Percentiles rank a stretch among this genome's conserved stretches.
phyloP scores from a whole-genome alignment of 2,888 invertebrate species.

The Pyrocoelia pectoralis region DNA sequence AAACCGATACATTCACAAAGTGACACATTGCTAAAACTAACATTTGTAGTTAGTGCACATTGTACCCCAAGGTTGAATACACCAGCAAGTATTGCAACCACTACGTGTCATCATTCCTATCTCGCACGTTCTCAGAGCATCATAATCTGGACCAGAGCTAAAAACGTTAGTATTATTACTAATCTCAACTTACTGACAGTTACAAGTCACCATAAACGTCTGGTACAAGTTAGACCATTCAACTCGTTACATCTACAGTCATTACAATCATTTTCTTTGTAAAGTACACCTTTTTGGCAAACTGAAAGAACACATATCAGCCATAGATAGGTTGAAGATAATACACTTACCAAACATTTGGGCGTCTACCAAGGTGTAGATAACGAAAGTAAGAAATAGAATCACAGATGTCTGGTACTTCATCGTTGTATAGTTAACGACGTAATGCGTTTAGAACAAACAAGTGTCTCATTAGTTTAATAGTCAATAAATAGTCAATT shows the following conservation, averaged over 20 bases:
- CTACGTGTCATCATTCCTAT: constrained; percentile 4
- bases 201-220: not conserved
- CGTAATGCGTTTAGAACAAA: too few species aligned
- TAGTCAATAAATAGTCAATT: too few species aligned
- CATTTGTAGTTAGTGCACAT: constrained; percentile 16
- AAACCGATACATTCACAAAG: too few species aligned
- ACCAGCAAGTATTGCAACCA: constrained; percentile 13
- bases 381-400: too few species aligned
- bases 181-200: not conserved
- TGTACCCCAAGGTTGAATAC: constrained; percentile 10
- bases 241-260: constrained; percentile 8
- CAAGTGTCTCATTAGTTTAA: too few species aligned
- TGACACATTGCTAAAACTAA: too few species aligned
- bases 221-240: not conserved
- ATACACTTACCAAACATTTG: too few species aligned
- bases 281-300: constrained; percentile 4
- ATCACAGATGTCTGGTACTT: too few species aligned
- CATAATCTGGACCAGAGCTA: not conserved
- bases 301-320: not conserved
- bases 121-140: not conserved
- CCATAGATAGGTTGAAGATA: too few species aligned
- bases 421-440: too few species aligned
- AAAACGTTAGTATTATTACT: not conserved
- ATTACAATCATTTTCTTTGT: constrained; percentile 25
- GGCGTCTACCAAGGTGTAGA: too few species aligned